Evolutionary conservation across 2,888 invertebrate genomes (phyloP), one percentile per base, ranked within the genome.

Genomic region (Tuta absoluta): DNA sequence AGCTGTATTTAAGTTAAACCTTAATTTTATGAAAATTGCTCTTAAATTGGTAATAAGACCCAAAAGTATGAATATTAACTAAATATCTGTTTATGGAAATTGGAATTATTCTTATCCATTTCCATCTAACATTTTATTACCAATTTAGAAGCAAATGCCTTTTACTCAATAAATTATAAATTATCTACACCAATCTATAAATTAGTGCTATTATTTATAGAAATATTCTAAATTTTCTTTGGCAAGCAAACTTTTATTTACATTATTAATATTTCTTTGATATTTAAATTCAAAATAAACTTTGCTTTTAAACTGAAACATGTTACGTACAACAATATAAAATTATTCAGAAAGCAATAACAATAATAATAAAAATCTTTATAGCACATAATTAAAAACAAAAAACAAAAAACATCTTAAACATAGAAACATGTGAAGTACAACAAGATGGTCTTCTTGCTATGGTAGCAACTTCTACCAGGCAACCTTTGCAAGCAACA

Each of bases 231-330:
- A 68, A 59, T 23, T 75, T 75, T 83, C 86, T 88, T 88, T 88
- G 88, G 88, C 86, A 86, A 87, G 81, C 78, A 72, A 37, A 37
- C 69, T 69, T 70, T 73, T 88, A 87, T 87, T 82, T 87, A 88
- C 88, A 86, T 70, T 19, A n/a, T 69, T 69, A 86, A 70, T 19
- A n/a, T 69, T 69, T 66, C 14, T 17, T 41, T 41, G 21, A 63
- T 63, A 65, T 63, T 21, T 19, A 33, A 33, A 8, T 33, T 33
- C 10, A 8, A 33, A 33, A 33, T 33, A 33, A 33, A 7, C 33
- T 7, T 33, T 33, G 33, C 33, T 33, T 33, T 33, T 33, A 8
- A 33, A 33, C 33, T n/a, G 10, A 33, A 33, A 33, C 10, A 33
- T 33, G 4, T 33, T 1, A 33, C 33, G 4, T 10, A 33, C 10